Evolutionary conservation across 2,888 invertebrate genomes (phyloP).

Genomic region (Lithophane semibrunnea): DNA sequence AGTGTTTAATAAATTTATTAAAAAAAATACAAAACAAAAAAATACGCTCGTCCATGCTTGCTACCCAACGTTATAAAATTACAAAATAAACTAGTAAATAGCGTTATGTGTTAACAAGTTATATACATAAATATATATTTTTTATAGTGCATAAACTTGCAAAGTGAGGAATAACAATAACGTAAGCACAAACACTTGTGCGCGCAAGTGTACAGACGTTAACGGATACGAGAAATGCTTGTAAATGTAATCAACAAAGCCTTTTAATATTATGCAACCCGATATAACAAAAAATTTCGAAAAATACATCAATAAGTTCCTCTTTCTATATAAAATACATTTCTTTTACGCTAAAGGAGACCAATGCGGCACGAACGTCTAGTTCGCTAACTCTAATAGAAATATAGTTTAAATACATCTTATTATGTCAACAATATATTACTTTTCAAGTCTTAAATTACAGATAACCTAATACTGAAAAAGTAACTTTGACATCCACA

Average conservation of each 20-base stretch:
- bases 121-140: conserved; percentile 78
- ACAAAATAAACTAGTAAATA: conserved; percentile 83
- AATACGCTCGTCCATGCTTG: conserved; percentile 82
- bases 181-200: conserved; percentile 63
- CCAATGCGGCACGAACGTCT: conserved; percentile 74
- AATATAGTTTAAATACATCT: conserved; percentile 71
- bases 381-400: conserved; percentile 71
- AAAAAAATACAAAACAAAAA: conserved; percentile 83
- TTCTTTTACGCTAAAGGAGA: conserved; percentile 77
- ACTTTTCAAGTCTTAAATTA: conserved; percentile 86
- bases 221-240: conserved; percentile 72
- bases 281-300: conserved; percentile 79
- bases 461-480: conserved; percentile 87
- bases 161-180: conserved; percentile 71
- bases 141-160: conserved; percentile 74
- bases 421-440: conserved; percentile 79
- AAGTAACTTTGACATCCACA: conserved; percentile 80
- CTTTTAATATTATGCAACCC: conserved; percentile 71
- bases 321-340: conserved; percentile 82
- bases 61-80: conserved; percentile 82
- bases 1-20: conserved; percentile 89
- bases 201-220: conserved; percentile 64
- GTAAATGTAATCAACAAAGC: conserved; percentile 69
- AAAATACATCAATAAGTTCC: conserved; percentile 80
- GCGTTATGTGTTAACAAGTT: conserved; percentile 81